A percentile compares a stretch with the other conserved stretches of the same genome.
Evolutionary conservation across 2,888 invertebrate species (phyloP).

Genomic region (Hirtodrosophila alboralis): DNA sequence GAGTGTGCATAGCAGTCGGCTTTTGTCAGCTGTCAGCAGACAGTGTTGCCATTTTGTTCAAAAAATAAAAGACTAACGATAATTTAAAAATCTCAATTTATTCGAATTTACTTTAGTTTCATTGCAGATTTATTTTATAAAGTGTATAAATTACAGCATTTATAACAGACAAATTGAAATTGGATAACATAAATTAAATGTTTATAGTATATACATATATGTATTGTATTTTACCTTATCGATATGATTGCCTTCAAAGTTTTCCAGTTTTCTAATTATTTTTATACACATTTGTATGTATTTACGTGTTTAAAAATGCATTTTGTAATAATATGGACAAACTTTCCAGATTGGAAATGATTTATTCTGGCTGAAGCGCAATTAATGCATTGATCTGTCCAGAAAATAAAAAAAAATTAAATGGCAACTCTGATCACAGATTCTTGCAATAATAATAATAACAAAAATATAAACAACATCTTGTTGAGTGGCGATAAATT

Average conservation of each 20-base stretch:
- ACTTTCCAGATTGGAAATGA: too few relatives aligned
- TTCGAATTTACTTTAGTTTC: not conserved
- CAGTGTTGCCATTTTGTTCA: conserved; percentile 9
- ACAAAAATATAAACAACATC: not conserved
- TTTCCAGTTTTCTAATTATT: not conserved
- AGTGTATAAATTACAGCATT: too few relatives aligned
- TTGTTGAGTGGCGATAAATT: conserved; percentile 12
- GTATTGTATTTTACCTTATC: too few relatives aligned
- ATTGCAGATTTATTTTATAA: too few relatives aligned
- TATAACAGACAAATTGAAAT: too few relatives aligned
- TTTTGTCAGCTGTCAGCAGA: not conserved
- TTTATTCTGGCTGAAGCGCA: not conserved
- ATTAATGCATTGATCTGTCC: not conserved
- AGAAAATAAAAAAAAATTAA: not conserved
- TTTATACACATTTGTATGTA: too few relatives aligned
- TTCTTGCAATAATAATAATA: not conserved
- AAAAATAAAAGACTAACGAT: not conserved
- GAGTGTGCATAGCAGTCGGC: conserved; percentile 6
- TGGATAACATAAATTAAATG: too few relatives aligned
- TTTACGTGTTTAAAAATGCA: too few relatives aligned
- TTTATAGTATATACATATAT: too few relatives aligned
- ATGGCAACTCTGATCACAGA: not conserved
- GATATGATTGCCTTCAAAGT: not conserved
- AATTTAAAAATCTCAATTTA: not conserved
- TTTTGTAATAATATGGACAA: too few relatives aligned